Conservation (phyloP, 2,113 vertebrate species). For the Myanophis thanlyinensis region DNA sequence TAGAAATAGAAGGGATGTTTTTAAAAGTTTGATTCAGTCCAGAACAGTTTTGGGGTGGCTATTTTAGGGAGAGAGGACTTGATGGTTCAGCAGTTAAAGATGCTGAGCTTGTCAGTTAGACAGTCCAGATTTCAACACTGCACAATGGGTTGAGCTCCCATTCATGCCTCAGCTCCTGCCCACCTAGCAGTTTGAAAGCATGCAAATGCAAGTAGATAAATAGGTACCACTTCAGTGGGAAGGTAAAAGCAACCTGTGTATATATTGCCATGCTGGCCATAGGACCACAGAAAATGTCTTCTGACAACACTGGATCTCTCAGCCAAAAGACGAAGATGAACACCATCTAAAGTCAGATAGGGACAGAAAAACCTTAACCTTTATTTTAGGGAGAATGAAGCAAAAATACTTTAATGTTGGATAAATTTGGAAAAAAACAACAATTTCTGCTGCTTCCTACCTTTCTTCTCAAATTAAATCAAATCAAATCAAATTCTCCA, state of each 20-base stretch:
- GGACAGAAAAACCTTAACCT: neutral
- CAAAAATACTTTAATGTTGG: neutral
- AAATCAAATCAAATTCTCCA: no score
- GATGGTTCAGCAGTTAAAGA: neutral
- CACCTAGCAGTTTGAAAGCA: neutral
- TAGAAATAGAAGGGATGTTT: neutral
- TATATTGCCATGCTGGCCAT: neutral
- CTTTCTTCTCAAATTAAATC: no score
- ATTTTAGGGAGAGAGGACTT: neutral
- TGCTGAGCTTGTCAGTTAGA: neutral
- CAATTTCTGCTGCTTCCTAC: neutral
- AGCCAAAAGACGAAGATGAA: neutral
- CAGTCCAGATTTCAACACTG: neutral
- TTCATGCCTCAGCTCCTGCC: neutral
- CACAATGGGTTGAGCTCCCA: neutral
- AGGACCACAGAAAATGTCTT: neutral
- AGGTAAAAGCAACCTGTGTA: neutral
- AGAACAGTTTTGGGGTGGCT: neutral
- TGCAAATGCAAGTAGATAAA: neutral
- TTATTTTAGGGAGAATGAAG: neutral
- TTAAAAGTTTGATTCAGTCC: neutral
- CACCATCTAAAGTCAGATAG: neutral
- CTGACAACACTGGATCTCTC: neutral
- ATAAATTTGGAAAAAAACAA: neutral
- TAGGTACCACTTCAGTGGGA: neutral